phyloP scores from a whole-genome alignment of 2,888 invertebrate genomes.

The Drosophila birchii region DNA sequence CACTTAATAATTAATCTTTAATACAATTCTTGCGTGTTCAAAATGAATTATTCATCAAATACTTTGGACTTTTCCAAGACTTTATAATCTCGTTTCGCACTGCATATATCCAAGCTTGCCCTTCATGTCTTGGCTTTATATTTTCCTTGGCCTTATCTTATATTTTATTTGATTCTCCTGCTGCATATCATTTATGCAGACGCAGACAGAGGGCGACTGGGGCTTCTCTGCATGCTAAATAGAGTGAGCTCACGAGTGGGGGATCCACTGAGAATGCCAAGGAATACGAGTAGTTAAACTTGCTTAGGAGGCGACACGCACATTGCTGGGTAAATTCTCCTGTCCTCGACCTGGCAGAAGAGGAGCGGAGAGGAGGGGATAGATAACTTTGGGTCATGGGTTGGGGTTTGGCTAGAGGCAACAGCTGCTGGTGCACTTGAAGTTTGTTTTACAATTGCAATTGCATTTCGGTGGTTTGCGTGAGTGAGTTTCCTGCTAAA shows the following conservation, averaged over 20 bases:
- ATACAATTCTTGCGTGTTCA: not conserved
- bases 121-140: conserved; percentile 7
- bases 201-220: conserved; percentile 11
- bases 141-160: not conserved
- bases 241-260: conserved; percentile 48
- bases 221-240: conserved; percentile 64
- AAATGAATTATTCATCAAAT: not conserved
- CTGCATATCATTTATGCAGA: conserved; percentile 16
- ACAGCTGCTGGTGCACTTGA: conserved; percentile 44
- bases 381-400: conserved; percentile 7
- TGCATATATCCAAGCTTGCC: conserved; percentile 12
- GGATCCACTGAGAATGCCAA: conserved; percentile 20
- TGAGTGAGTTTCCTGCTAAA: conserved; percentile 20
- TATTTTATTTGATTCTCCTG: conserved; percentile 14
- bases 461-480: conserved; percentile 39
- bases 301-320: conserved; percentile 28
- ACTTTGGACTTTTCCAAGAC: not conserved
- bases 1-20: not conserved
- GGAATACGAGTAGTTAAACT: conserved; percentile 35
- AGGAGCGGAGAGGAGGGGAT: not conserved
- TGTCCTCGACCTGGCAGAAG: conserved; percentile 6
- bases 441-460: conserved; percentile 31
- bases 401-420: conserved; percentile 7
- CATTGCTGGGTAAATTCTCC: conserved; percentile 25
- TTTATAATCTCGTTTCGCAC: conserved; percentile 2